Base-by-base conservation (phyloP, 2,113 vertebrate species). In the Scomber colias region DNA sequence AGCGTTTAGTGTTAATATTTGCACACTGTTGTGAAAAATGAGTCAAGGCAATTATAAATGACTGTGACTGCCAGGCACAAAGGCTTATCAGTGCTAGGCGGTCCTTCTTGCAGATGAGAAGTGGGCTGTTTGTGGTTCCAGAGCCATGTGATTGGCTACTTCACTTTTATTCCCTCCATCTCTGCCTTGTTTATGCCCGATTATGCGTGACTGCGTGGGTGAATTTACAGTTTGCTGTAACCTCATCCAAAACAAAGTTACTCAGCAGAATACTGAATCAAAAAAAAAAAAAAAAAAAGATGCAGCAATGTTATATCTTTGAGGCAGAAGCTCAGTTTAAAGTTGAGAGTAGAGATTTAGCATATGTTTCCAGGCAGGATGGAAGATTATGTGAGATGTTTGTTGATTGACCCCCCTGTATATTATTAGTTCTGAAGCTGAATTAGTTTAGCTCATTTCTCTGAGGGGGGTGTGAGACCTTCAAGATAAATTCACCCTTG, bases 221-320 rank as follows among this genome's bases (percentile, higher is more conserved):
- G 45, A 69, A 63, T 79, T 89, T 86, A 81, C 71, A 75, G 71
- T 84, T 84, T 56, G 68, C 71, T 60, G 63, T 68, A 86, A 76
- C 73, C 89, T 75, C 10, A 11, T 78, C 30, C 67, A 46, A 88
- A 87, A 77, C 70, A 70, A 84, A 77, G 73, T 89, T 89, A 80
- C 84, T 89, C 79, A 81, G 82, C 81, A 87, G 69, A 88, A 81
- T 78, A 55, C 30, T 63, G 59, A 82, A 81, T 77, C 60, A 77
- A 16, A n/a, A 40, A 27, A 27, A 27, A 2, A 27, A 27, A 27
- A 27, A 27, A 27, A 19, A 79, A 50, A 16, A 5, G 55, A 75
- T 24, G 60, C 61, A 72, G 71, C 57, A 63, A 66, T 54, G 40
- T 56, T 40, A 59, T 17, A 59, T 64, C 54, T 75, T 55, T 63